These are phyloP conservation scores for Torymus tubicola DNA, from an alignment of 2,888 invertebrate genomes.

Conservation along the genomic window DNA sequence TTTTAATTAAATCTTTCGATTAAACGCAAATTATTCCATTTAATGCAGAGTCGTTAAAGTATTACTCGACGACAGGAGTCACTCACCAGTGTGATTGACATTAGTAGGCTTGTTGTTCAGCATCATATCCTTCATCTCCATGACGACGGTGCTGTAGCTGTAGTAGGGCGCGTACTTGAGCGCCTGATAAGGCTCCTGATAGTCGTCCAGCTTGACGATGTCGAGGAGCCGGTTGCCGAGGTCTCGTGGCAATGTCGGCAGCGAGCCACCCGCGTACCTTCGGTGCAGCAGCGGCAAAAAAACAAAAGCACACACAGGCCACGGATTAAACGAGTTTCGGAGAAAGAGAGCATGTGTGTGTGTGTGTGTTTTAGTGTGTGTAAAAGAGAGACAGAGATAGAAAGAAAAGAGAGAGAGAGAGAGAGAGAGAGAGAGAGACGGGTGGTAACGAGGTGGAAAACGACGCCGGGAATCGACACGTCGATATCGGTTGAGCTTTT, in stretches of 20 bases:
- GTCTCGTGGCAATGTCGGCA: slow-evolving; percentile 75
- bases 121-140: slow-evolving; percentile 85
- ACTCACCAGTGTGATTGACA: slow-evolving; percentile 73
- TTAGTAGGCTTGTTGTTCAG: slow-evolving; percentile 75
- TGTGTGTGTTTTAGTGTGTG: neutral
- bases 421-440: neutral
- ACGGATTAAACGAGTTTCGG: slow-evolving; percentile 48
- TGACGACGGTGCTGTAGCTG: slow-evolving; percentile 85
- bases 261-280: slow-evolving; percentile 74
- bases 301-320: slow-evolving; percentile 43
- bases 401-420: neutral
- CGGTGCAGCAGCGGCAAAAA: slow-evolving; percentile 19
- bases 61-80: no score
- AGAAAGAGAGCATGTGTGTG: neutral
- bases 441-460: slow-evolving; percentile 39
- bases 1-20: no score
- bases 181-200: slow-evolving; percentile 89
- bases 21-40: no score
- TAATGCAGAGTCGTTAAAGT: no score
- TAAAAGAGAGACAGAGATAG: neutral
- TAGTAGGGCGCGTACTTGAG: slow-evolving; percentile 86
- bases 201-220: slow-evolving; percentile 84
- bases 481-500: slow-evolving; percentile 32
- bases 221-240: slow-evolving; percentile 79
- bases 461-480: slow-evolving; percentile 21